These are phyloP conservation scores for Leptestheria dahalacensis DNA, from an alignment of 1,140 invertebrate species.

Conservation along the genomic window DNA sequence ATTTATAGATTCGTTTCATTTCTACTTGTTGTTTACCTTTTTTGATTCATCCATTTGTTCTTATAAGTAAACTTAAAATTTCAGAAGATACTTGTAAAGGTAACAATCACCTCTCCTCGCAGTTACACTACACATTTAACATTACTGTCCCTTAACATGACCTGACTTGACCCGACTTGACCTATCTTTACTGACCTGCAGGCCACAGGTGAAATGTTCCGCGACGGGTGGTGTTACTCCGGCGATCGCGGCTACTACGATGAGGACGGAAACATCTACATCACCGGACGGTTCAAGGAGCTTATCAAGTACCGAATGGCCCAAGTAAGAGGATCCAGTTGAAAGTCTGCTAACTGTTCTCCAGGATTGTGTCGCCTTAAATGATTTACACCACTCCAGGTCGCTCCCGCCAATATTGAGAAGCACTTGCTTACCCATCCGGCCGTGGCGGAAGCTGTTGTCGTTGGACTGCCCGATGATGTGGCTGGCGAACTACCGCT, in stretches of 20 bases:
- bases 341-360: neutral
- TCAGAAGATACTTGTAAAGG: too few species aligned
- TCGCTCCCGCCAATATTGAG: conserved; percentile 17
- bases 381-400: neutral
- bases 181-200: too few species aligned
- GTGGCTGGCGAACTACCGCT: conserved; percentile 29
- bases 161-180: too few species aligned
- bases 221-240: conserved; percentile 32
- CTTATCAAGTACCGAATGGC: conserved; percentile 16
- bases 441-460: conserved; percentile 29
- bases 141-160: too few species aligned
- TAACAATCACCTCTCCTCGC: neutral
- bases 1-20: too few species aligned
- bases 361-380: neutral
- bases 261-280: conserved; percentile 18
- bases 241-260: conserved; percentile 30
- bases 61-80: too few species aligned
- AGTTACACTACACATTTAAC: neutral
- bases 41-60: too few species aligned
- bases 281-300: conserved; percentile 21
- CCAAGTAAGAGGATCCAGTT: conserved; percentile 12
- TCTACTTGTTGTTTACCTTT: too few species aligned
- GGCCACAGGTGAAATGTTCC: neutral
- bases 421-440: conserved; percentile 25
- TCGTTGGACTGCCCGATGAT: conserved; percentile 30